A percentile compares a stretch with the other conserved stretches of the same genome.
These are phyloP conservation scores for Zophobas morio DNA, from an alignment of 1,140 invertebrate genomes.

Conservation along the genomic window DNA sequence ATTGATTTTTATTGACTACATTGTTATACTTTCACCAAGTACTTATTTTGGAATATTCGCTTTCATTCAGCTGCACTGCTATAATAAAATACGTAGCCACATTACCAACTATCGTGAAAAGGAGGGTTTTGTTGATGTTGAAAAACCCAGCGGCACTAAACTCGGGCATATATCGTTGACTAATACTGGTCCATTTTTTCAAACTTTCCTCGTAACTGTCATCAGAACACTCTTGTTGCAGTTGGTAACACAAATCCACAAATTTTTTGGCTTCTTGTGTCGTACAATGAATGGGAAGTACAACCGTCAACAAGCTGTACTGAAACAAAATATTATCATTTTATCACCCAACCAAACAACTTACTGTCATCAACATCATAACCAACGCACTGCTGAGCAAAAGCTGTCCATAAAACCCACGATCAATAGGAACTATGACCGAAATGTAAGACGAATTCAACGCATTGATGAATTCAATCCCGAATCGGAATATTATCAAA, in stretches of 20 bases:
- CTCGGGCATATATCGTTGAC: background rate
- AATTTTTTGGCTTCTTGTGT: constrained; percentile 15
- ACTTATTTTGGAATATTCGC: background rate
- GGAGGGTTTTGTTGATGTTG: background rate
- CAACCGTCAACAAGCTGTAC: background rate
- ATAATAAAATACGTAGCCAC: constrained; percentile 6
- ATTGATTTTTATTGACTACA: background rate
- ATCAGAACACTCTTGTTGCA: background rate
- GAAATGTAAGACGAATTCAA: background rate
- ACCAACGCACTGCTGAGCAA: background rate
- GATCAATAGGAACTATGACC: background rate
- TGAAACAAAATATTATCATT: background rate
- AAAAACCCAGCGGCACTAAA: constrained; percentile 14
- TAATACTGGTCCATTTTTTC: no score
- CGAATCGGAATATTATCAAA: background rate
- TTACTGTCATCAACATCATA: background rate
- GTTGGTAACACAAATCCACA: constrained; percentile 1
- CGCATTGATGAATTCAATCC: background rate
- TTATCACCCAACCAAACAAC: background rate
- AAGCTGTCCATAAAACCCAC: background rate
- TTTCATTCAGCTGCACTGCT: constrained; percentile 4
- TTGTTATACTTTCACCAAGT: background rate
- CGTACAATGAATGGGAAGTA: background rate
- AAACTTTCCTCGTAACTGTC: no score
- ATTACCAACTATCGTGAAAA: background rate